These are phyloP conservation scores for Myotis yumanensis DNA, from an alignment of 2,113 vertebrate species.

Conservation along the genomic window DNA sequence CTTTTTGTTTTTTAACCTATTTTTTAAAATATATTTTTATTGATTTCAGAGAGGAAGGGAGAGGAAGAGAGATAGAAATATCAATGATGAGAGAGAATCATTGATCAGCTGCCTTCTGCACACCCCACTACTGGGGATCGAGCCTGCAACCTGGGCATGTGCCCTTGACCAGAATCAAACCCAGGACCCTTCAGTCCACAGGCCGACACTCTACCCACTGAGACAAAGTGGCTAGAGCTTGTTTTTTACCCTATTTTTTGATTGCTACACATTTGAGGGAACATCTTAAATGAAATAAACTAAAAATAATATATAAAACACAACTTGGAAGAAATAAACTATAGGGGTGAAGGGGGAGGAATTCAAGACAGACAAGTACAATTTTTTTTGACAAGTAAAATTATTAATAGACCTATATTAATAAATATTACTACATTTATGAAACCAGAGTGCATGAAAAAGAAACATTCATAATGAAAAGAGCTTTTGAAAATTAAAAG, in stretches of 20 bases:
- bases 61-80: no score
- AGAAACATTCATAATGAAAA: conserved; percentile 38
- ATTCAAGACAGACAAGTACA: not conserved
- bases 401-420: not conserved
- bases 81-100: no score
- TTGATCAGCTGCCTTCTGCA: no score
- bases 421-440: not conserved
- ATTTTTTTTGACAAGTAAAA: not conserved
- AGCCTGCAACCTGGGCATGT: no score
- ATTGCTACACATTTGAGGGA: not conserved
- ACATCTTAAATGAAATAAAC: conserved; percentile 6
- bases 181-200: no score
- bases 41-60: no score
- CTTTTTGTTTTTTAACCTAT: not conserved
- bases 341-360: not conserved
- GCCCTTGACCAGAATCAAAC: no score
- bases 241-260: not conserved
- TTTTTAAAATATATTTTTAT: not conserved
- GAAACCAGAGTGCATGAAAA: not conserved
- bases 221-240: not conserved
- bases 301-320: conserved; percentile 13
- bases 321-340: conserved; percentile 8
- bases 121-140: no score
- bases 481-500: conserved; percentile 43
- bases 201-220: no score